Base-by-base conservation (phyloP, 1,140 invertebrate species). In the Drosophila willistoni region DNA sequence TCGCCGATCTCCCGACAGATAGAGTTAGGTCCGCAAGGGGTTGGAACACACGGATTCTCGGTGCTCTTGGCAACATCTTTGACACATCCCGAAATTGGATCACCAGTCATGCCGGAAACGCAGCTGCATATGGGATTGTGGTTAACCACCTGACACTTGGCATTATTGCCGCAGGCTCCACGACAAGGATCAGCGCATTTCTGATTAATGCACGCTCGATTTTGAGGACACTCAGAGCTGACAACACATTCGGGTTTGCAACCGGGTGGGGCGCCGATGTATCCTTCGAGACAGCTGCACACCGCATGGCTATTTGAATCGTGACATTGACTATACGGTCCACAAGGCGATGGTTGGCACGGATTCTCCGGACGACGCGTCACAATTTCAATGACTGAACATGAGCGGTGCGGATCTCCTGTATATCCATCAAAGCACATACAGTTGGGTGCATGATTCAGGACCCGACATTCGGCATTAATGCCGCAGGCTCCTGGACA, bases 101-200 rank as follows among this genome's bases (percentile, higher is more conserved):
- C 96, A 55, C 97, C 97, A 5, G 95, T 95, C 81, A 94, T 95
- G 44, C 95, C 95, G 47, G 92, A 92, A 39, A 94, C 93, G 77
- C 96, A 96, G 68, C 94, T 96, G 86, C 96, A 97, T 59, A 97
- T 96, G 0, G 97, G 96, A 91, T 96, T 96, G 82, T 97, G 97
- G 71, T 96, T 97, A 3, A 97, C 94, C 3, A 97, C 96, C 84
- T 96, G 94, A 78, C 97, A 98, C 64, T 96, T 94, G 5, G 97
- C 96, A 87, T 97, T 96, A 2, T 94, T 81, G n/a, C 96, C 97
- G 87, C 97, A 98, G 1, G 95, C 94, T 29, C 96, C 95, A n/a
- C 94, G 94, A 91, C 96, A 98, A 5, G 97, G 96, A 93, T 98
- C 95, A 9, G 94, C 92, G 81, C 97, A 98, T 90, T 96, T 96